phyloP scores from a whole-genome alignment of 1,140 invertebrate species.

The Cryptotermes secundus region DNA sequence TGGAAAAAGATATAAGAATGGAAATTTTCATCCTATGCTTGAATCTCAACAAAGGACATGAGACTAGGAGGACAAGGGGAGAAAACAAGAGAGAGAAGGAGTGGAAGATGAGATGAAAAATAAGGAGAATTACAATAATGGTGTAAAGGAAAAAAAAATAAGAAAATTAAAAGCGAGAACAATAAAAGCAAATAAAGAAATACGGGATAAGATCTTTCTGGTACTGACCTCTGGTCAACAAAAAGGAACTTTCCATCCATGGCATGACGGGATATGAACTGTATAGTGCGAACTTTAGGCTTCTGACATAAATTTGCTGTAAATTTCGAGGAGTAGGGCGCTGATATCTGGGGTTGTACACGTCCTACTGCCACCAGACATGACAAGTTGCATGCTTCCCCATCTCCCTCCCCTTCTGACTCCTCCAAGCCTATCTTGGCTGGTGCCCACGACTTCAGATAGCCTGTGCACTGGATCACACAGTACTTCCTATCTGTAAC shows the following conservation, averaged over 20 bases:
- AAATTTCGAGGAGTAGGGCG: slow-evolving; percentile 34
- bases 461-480: slow-evolving; percentile 86
- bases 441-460: slow-evolving; percentile 88
- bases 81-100: no score
- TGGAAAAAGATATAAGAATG: no score
- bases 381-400: slow-evolving; percentile 74
- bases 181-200: neutral
- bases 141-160: neutral
- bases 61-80: no score
- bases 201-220: no score
- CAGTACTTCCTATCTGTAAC: slow-evolving; percentile 70
- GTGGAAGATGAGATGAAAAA: no score
- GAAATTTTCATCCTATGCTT: no score
- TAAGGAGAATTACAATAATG: neutral
- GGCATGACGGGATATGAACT: slow-evolving; percentile 64
- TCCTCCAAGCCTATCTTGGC: slow-evolving; percentile 71
- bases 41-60: no score
- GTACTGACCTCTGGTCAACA: slow-evolving; percentile 65
- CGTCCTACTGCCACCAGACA: slow-evolving; percentile 83
- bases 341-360: slow-evolving; percentile 56
- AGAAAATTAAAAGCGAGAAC: neutral
- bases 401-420: slow-evolving; percentile 62
- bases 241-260: slow-evolving; percentile 63
- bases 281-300: slow-evolving; percentile 56
- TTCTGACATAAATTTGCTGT: slow-evolving; percentile 38